Percentiles rank a stretch among this genome's conserved stretches.
Conservation (phyloP, 2,888 invertebrate genomes). For the Lepetodrilus schrolli region DNA sequence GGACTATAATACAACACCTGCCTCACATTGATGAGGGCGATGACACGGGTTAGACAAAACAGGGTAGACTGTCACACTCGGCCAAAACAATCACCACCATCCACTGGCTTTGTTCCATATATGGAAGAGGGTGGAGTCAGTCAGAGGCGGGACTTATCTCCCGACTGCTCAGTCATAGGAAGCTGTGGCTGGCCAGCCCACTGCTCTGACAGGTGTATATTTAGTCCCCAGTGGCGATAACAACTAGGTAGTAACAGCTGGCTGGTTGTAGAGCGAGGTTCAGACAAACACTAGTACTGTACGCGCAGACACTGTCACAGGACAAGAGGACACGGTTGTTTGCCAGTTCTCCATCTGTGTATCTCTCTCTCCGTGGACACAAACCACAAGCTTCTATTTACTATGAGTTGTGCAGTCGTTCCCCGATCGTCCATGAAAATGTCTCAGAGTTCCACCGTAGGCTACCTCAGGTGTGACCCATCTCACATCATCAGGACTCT, state of each 20-base stretch:
- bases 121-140: neutral
- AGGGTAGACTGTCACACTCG: no score
- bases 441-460: neutral
- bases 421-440: neutral
- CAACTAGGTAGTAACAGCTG: neutral
- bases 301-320: neutral
- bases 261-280: no score
- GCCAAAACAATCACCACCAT: no score
- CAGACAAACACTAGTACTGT: no score
- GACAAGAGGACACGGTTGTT: neutral
- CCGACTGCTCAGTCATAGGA: neutral
- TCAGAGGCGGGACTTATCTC: neutral
- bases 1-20: neutral
- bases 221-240: neutral
- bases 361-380: neutral
- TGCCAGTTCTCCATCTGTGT: neutral
- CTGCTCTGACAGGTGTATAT: neutral
- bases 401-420: conserved; percentile 15
- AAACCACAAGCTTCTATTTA: no score
- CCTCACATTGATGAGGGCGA: neutral
- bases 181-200: neutral
- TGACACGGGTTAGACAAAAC: no score
- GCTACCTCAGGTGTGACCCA: conserved; percentile 5
- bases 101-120: neutral
- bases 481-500: conserved; percentile 8